Percentiles rank a stretch among this genome's conserved stretches.
These are phyloP conservation scores for Synodontis membranacea DNA, from an alignment of 2,113 vertebrate genomes.

Conservation along the genomic window DNA sequence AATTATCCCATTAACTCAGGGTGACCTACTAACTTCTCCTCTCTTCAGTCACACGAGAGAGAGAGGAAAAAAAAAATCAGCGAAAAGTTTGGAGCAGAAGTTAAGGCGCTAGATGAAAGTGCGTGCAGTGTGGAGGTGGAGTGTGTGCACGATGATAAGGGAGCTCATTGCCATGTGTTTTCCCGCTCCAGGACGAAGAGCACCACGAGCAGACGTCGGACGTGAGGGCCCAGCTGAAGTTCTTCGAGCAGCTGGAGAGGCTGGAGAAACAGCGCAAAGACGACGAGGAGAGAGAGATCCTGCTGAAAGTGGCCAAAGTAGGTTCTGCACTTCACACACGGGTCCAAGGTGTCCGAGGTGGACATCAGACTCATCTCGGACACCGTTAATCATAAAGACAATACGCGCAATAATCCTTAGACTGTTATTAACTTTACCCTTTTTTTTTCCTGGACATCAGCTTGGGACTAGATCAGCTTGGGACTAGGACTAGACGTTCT, in stretches of 20 bases:
- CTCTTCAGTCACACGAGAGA: conserved; percentile 7
- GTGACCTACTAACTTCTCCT: conserved; percentile 57
- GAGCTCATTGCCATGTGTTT: neutral
- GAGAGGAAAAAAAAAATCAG: neutral
- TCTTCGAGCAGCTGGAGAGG: conserved; percentile 87
- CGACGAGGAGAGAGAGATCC: conserved; percentile 85
- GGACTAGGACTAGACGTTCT: too few relatives aligned
- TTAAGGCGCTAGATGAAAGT: conserved; percentile 2
- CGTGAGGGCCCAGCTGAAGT: conserved; percentile 82
- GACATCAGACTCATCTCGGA: neutral
- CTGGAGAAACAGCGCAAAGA: conserved; percentile 89
- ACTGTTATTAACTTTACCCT: neutral
- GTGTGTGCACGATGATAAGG: conserved; percentile 15
- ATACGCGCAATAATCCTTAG: neutral
- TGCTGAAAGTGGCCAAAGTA: conserved; percentile 87
- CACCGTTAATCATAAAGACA: neutral
- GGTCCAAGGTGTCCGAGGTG: neutral
- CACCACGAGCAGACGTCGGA: conserved; percentile 81
- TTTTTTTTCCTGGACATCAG: neutral
- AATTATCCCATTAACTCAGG: conserved; percentile 56
- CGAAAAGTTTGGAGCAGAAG: conserved; percentile 38
- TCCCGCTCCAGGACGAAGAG: conserved; percentile 77
- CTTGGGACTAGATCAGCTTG: too few relatives aligned
- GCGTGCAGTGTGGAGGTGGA: neutral
- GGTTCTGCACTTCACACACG: conserved; percentile 11